Base-by-base conservation (phyloP, 2,797 vertebrate genomes). In the Heterohyrax brucei region DNA sequence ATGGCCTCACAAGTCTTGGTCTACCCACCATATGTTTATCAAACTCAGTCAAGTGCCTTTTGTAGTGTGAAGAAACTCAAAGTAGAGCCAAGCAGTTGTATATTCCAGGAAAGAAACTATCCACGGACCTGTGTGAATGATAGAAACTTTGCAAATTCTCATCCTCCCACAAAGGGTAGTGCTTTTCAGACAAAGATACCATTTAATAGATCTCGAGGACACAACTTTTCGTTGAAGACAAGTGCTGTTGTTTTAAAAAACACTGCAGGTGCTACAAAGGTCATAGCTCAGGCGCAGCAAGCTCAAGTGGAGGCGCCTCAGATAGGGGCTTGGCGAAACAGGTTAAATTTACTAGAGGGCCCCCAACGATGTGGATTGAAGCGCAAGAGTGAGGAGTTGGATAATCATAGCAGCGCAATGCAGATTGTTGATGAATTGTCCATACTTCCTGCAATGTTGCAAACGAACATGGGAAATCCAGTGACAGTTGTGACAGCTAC, bases 1-100 rank as follows among this genome's bases (percentile, higher is more conserved):
- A 99, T 99, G 99, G 99, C 99, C 99, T 99, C 99, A 99, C 99
- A 99, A 99, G 99, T 99, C 99, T 99, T 99, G 99, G 99, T 99
- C 98, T 99, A 99, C 99, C 99, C 99, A 99, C 99, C 99, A 98
- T 99, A 99, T 99, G 99, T 99, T 99, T 99, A 99, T 99, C 99
- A 99, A 99, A 99, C 99, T 99, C 99, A 99, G 99, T 99, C 99
- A 99, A 99, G 99, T 99, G 99, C 99, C 99, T 99, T 99, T 99
- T 99, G 99, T 99, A 99, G 99, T 98, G 99, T 99, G 99, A 99
- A 99, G 99, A 99, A 99, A 99, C 99, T 99, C 96, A 99, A 99
- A 99, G 99, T 99, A 98, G 99, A 99, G 99, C 99, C 99, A 99
- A 99, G 99, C 98, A 99, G 99, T 98, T 99, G 99, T 96, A 99